Evolutionary conservation across 2,797 vertebrate species (phyloP).

Genomic region (Gadopsis bispinosus): DNA sequence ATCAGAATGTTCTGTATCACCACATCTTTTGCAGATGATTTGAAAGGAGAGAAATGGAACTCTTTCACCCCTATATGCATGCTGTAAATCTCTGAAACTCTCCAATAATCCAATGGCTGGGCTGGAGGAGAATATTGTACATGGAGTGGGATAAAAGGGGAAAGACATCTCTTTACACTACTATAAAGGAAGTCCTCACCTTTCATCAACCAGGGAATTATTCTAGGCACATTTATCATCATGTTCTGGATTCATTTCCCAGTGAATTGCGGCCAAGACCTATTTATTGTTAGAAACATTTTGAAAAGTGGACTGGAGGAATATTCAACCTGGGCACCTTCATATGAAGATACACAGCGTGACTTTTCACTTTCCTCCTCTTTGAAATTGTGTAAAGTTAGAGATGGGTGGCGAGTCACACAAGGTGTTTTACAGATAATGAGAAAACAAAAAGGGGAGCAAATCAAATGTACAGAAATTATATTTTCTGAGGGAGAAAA

Average conservation of each 20-base stretch:
- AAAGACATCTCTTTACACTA: slow-evolving; percentile 9
- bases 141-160: slow-evolving; percentile 3
- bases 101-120: neutral
- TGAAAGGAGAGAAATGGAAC: slow-evolving; percentile 14
- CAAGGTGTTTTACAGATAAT: slow-evolving; percentile 71
- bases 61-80: neutral
- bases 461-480: slow-evolving; percentile 80
- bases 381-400: slow-evolving; percentile 50
- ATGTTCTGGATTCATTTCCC: slow-evolving; percentile 73
- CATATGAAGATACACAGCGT: slow-evolving; percentile 41
- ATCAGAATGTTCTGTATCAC: slow-evolving; percentile 23
- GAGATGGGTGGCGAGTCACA: slow-evolving; percentile 44
- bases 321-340: slow-evolving; percentile 59
- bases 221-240: slow-evolving; percentile 72
- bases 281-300: slow-evolving; percentile 74
- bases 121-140: slow-evolving; percentile 1
- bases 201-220: slow-evolving; percentile 68
- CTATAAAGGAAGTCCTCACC: slow-evolving; percentile 28
- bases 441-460: slow-evolving; percentile 76
- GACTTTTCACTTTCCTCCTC: slow-evolving; percentile 66
- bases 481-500: slow-evolving; percentile 68
- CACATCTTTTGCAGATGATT: slow-evolving; percentile 8
- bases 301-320: slow-evolving; percentile 52
- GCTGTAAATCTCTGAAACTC: slow-evolving; percentile 28
- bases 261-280: slow-evolving; percentile 65